Evolutionary conservation across 2,888 invertebrate genomes (phyloP).

Genomic region (Hemaris fuciformis): DNA sequence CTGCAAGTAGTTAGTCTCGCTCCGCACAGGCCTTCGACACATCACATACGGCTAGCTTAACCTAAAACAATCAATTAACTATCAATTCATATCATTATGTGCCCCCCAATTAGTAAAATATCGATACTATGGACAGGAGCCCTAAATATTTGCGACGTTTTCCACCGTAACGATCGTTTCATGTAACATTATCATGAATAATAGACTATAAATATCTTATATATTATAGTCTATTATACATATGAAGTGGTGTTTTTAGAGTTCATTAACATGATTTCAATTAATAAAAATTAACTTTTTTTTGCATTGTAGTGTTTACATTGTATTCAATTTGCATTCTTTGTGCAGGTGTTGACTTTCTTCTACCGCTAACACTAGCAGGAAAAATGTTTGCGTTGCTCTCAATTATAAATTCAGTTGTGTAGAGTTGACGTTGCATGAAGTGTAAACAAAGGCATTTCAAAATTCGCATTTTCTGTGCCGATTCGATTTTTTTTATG

Average conservation of each 20-base stretch:
- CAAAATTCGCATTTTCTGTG: slow-evolving; percentile 57
- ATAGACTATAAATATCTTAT: slow-evolving; percentile 48
- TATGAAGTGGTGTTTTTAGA: slow-evolving; percentile 55
- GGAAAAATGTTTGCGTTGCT: slow-evolving; percentile 81
- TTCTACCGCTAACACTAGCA: slow-evolving; percentile 80
- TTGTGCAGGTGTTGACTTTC: slow-evolving; percentile 80
- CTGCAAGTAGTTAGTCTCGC: slow-evolving; percentile 56
- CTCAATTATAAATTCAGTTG: slow-evolving; percentile 59
- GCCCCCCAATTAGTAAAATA: slow-evolving; percentile 25
- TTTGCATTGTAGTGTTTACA: slow-evolving; percentile 78
- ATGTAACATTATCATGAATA: slow-evolving; percentile 49
- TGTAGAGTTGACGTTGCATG: slow-evolving; percentile 63
- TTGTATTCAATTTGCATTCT: slow-evolving; percentile 77
- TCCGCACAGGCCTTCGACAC: slow-evolving; percentile 55
- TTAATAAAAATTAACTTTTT: slow-evolving; percentile 66
- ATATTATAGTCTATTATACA: slow-evolving; percentile 50
- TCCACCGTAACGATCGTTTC: slow-evolving; percentile 51
- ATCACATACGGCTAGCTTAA: slow-evolving; percentile 70
- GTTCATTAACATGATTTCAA: slow-evolving; percentile 68
- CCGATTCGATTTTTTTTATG: slow-evolving; percentile 48
- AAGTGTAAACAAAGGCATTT: slow-evolving; percentile 64
- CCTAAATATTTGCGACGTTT: slow-evolving; percentile 69
- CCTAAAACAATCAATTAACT: slow-evolving; percentile 76
- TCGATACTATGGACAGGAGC: slow-evolving; percentile 23
- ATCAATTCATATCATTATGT: slow-evolving; percentile 47